Evolutionary conservation across 2,888 invertebrate species (phyloP), one percentile per base, ranked within the genome.

Genomic region (Herminia tarsipennalis): DNA sequence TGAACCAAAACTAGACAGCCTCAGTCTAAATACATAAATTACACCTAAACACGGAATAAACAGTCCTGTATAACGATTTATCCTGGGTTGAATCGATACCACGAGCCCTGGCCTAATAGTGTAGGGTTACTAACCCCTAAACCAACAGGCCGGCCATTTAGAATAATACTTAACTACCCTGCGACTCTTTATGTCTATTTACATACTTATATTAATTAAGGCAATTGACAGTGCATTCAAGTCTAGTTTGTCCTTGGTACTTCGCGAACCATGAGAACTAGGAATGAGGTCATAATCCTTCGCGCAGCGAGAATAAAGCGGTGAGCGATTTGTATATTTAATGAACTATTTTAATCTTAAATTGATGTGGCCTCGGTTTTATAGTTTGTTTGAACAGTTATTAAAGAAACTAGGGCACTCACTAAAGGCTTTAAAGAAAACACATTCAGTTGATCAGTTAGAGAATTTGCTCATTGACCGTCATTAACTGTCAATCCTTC

Each of bases 231-330:
- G 28, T 62, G 55, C 49, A 43, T 56, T 58, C 66, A 58, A 47
- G 54, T 66, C 32, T 52, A 52, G 48, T 46, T 43, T 48, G 66
- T 55, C 63, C 66, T 68, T 59, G 56, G 54, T 59, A 47, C 55
- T 66, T 53, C 44, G 50, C 55, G 47, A 60, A 57, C 55, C 43
- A 58, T 69, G 71, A 56, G 70, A 71, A 67, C 59, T 54, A 56
- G 33, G 43, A 74, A 65, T 56, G 60, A 67, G 73, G 71, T 63
- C 70, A 57, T 54, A 32, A 54, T 40, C 39, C 40, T 55, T 32
- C 18, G 18, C 27, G 27, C 36, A 2, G 5, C 28, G 43, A 39
- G 40, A 39, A 16, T 38, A 4, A 34, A 39, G 30, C 41, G 20
- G 6, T 29, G 0, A 24, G 56, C 56, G 49, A 33, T 34, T 33